Percentiles rank a stretch among this genome's conserved stretches.
These are phyloP conservation scores for Catharus fuscescens DNA, from an alignment of 2,113 vertebrate species.

Conservation along the genomic window DNA sequence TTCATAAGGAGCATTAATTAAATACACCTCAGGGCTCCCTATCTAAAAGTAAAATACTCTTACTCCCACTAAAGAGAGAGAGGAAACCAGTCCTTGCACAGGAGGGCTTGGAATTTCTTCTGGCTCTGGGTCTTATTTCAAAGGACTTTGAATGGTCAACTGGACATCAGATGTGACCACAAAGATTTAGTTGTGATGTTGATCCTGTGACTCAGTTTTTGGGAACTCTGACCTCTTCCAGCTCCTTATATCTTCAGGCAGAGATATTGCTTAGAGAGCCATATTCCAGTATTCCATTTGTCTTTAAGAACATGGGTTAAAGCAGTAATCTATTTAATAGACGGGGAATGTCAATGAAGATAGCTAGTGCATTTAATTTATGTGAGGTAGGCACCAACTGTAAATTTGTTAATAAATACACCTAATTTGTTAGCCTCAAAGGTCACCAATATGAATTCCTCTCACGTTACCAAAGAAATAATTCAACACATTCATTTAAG, in stretches of 20 bases:
- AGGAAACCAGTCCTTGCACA: neutral
- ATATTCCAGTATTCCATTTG: neutral
- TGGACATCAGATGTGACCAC: neutral
- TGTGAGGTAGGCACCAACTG: neutral
- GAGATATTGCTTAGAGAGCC: neutral
- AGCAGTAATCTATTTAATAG: neutral
- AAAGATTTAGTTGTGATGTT: neutral
- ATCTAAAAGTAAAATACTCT: neutral
- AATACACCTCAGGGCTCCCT: slow-evolving; percentile 41
- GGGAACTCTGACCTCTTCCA: neutral
- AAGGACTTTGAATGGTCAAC: neutral
- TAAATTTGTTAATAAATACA: neutral
- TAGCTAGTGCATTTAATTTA: neutral
- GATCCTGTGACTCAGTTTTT: neutral
- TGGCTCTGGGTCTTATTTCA: neutral
- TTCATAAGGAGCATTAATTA: slow-evolving; percentile 55
- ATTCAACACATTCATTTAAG: neutral
- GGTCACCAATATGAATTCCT: neutral
- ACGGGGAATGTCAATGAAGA: neutral
- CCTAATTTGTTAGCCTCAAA: neutral
- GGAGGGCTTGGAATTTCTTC: neutral
- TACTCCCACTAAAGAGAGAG: neutral
- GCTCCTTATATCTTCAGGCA: neutral
- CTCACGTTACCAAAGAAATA: neutral
- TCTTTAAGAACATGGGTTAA: neutral